phyloP scores from a whole-genome alignment of 1,140 invertebrate genomes.

The Lamellibrachia luymesi region DNA sequence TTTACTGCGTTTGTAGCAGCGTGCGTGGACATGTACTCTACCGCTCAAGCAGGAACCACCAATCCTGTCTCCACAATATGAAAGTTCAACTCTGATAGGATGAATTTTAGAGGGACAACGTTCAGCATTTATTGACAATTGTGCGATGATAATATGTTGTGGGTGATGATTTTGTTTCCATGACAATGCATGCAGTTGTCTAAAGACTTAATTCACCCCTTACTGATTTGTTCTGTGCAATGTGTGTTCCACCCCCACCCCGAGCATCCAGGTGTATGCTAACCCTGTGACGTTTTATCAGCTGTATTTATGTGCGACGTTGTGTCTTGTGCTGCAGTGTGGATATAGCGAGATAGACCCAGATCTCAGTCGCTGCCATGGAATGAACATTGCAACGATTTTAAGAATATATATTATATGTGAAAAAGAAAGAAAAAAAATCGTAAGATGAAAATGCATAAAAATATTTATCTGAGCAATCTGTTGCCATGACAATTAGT shows the following conservation, averaged over 20 bases:
- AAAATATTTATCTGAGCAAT: constrained; percentile 6
- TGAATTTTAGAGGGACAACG: neutral
- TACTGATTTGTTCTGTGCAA: neutral
- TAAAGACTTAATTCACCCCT: neutral
- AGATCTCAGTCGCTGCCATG: neutral
- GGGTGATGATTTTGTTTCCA: neutral
- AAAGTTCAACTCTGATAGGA: neutral
- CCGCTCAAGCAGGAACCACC: neutral
- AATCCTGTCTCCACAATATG: neutral
- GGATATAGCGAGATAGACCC: neutral
- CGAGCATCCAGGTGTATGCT: neutral
- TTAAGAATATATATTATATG: neutral
- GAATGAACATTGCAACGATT: neutral
- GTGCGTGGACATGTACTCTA: neutral
- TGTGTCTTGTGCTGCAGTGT: neutral
- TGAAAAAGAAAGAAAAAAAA: neutral
- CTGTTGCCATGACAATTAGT: neutral
- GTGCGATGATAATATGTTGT: neutral
- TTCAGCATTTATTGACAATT: neutral
- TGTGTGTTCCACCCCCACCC: neutral
- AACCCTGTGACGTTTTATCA: neutral
- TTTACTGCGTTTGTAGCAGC: neutral
- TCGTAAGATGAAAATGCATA: neutral
- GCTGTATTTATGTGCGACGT: neutral
- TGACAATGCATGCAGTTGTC: neutral